Evolutionary conservation across 2,888 invertebrate species (phyloP).

Genomic region (Cryptosula pallasiana): DNA sequence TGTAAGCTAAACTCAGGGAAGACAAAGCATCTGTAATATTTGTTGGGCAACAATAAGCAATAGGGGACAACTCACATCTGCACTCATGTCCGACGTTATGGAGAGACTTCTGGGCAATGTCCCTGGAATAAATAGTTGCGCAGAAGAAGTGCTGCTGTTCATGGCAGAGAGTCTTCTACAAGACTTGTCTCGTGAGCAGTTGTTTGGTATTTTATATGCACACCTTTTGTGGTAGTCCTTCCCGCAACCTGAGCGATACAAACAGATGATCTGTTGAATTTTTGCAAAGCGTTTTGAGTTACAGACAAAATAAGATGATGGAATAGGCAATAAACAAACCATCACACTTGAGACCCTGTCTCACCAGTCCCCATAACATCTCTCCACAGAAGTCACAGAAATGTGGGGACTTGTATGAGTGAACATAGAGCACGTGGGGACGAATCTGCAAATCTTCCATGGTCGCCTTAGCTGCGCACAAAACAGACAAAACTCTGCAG

Average conservation of each 20-base stretch:
- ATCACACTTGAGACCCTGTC: slow-evolving; percentile 98
- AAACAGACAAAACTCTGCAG: not conserved
- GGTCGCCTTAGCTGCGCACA: slow-evolving; percentile 46
- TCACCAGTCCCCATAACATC: slow-evolving; percentile 95
- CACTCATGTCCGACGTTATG: slow-evolving; percentile 11
- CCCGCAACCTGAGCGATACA: too few species aligned
- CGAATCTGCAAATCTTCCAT: slow-evolving; percentile 53
- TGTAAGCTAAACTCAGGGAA: too few species aligned
- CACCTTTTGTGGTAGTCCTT: slow-evolving; percentile 96
- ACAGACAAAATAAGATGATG: not conserved
- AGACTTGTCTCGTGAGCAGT: slow-evolving; percentile 68
- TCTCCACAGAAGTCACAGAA: slow-evolving; percentile 99
- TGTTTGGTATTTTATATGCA: slow-evolving; percentile 90
- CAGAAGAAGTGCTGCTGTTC: slow-evolving; percentile 14
- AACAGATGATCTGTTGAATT: too few species aligned
- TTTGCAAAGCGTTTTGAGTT: too few species aligned
- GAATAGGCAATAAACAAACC: slow-evolving; percentile 59
- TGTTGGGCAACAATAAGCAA: too few species aligned
- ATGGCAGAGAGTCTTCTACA: slow-evolving; percentile 42
- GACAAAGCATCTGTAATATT: too few species aligned
- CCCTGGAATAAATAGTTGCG: not conserved
- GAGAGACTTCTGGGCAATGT: slow-evolving; percentile 5
- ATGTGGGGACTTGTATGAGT: slow-evolving; percentile 97
- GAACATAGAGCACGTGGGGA: slow-evolving; percentile 85
- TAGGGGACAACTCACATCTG: slow-evolving; percentile 1